These are phyloP conservation scores for Tetramorium bicarinatum DNA, from an alignment of 2,888 invertebrate species.

Conservation along the genomic window DNA sequence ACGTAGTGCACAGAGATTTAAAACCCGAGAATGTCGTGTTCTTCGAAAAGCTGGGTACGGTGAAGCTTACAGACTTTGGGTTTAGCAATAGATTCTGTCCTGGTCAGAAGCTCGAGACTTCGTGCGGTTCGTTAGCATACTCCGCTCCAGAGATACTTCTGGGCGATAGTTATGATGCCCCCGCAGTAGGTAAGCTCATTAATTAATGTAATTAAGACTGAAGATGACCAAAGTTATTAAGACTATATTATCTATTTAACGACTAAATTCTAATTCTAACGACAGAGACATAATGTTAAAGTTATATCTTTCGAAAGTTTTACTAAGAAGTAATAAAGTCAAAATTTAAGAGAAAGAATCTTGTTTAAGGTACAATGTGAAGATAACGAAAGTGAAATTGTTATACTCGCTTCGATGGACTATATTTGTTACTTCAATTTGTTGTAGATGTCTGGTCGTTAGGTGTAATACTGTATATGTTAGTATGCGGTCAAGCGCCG, in stretches of 20 bases:
- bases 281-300: background rate
- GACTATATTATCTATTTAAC: background rate
- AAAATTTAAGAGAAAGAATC: background rate
- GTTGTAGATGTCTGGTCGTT: slow-evolving; percentile 97
- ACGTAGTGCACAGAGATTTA: slow-evolving; percentile 96
- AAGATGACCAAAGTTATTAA: slow-evolving; percentile 17
- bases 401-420: background rate
- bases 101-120: slow-evolving; percentile 98
- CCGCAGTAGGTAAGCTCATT: slow-evolving; percentile 94
- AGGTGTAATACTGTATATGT: slow-evolving; percentile 99
- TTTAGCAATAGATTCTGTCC: slow-evolving; percentile 98
- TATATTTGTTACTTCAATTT: slow-evolving; percentile 17
- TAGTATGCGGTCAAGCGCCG: slow-evolving; percentile 98
- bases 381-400: background rate
- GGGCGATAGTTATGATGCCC: slow-evolving; percentile 99
- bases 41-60: slow-evolving; percentile 98
- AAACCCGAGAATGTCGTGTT: slow-evolving; percentile 99
- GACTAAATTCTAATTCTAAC: background rate
- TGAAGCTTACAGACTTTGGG: slow-evolving; percentile 99
- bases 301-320: background rate
- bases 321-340: background rate
- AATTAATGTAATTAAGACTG: slow-evolving; percentile 30
- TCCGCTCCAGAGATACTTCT: slow-evolving; percentile 99
- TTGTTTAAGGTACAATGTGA: background rate
- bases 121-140: slow-evolving; percentile 99